Evolutionary conservation across 1,140 invertebrate genomes (phyloP), one percentile per base, ranked within the genome.

Genomic region (Teleogryllus occipitalis): DNA sequence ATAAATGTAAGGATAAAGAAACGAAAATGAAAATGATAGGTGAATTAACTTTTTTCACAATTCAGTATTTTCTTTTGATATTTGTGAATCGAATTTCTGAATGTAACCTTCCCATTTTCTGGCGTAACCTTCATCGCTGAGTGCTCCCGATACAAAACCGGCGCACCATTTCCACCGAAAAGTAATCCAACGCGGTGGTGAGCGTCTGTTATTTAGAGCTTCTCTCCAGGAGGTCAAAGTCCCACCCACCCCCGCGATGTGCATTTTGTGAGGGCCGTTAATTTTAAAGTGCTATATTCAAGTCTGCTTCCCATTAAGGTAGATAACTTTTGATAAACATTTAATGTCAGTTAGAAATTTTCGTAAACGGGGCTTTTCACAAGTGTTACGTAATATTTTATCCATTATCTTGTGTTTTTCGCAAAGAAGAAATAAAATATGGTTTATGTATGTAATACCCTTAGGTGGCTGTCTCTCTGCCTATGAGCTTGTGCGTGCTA

Each of bases 321-420:
- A 65, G 54, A 65, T 65, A 65, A 65, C 54, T 65, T 65, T 65
- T 65, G 54, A 65, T 65, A 65, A 65, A 65, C 54, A 65, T 65
- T 65, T 65, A 65, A 65, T 65, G 54, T 65, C 54, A 65, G 54
- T 65, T 65, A 65, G 54, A 65, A 65, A 65, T 65, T 65, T 65
- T 65, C 54, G 54, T 65, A 65, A 65, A 65, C 54, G 54, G 10
- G 10, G 54, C 54, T 65, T 65, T 65, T 65, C 54, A 65, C 54
- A 65, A 65, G 54, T 14, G 54, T 10, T 65, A 65, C 54, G 54
- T 18, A 65, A 65, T 65, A 65, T 65, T 65, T 65, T 65, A 65
- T 65, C 54, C 54, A 65, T 65, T 65, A 65, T 65, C 54, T 65
- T 65, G 54, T 65, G 54, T 65, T 65, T 65, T 65, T 65, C 54